Base-by-base conservation (phyloP, 2,888 invertebrate genomes). In the Chrysolina americana region DNA sequence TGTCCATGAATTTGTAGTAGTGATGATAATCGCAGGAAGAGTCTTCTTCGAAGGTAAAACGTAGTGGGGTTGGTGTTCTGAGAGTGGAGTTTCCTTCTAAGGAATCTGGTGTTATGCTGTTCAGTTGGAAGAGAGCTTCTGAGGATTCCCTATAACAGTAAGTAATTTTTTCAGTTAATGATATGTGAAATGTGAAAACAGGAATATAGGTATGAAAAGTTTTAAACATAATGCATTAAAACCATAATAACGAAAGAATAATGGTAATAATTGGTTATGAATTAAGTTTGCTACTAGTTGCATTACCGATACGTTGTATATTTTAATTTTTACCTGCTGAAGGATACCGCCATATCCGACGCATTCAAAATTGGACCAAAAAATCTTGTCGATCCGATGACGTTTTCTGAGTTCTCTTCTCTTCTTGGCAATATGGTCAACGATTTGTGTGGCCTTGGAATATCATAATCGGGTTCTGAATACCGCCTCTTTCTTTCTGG, bases 401-500 rank as follows among this genome's bases (percentile, higher is more conserved):
- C 81, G 66, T 84, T 81, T 21, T 80, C 79, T 11, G 75, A 59
- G 47, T 21, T 19, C 8, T 47, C 44, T 65, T 80, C 79, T 71
- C 70, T 74, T 73, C 79, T 83, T 28, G 73, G 80, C 5, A 82
- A 48, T 68, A 82, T 83, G 21, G 86, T 81, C 13, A 83, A 70
- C 0, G 87, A 87, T 68, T 85, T 84, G 77, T 89, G 89, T 0
- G 89, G 87, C 75, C 89, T 86, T 19, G 89, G 89, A 59, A 89
- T 84, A 78, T 89, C 89, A 76, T 89, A 89, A 78, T 89, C 89
- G 1, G 89, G 89, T 69, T 89, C 89, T 9, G 87, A 88, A 50
- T 83, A 79, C 21, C 87, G 80, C 69, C 87, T 78, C 77, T 82
- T 79, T 65, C 84, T 81, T 41, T 82, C 82, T 15, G 86, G 86